Conservation (phyloP, 1,140 invertebrate species). For the Conopomorpha cramerella region DNA sequence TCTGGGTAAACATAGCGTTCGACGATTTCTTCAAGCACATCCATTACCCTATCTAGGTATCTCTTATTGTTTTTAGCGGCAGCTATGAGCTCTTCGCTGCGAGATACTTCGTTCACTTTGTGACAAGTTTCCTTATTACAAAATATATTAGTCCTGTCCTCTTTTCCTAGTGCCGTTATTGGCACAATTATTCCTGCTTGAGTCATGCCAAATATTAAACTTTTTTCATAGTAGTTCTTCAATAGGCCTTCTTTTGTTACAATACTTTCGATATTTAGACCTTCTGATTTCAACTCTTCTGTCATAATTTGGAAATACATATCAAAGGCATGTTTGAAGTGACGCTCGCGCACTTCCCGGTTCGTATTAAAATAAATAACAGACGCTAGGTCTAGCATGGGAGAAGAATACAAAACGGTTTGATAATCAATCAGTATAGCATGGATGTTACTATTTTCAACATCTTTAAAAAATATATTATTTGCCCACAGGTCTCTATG, state of each 20-base stretch:
- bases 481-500: slow-evolving; percentile 69
- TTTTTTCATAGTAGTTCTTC: slow-evolving; percentile 41
- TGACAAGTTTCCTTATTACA: slow-evolving; percentile 27
- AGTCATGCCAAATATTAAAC: slow-evolving; percentile 47
- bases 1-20: slow-evolving; percentile 38
- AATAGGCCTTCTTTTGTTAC: slow-evolving; percentile 25
- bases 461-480: slow-evolving; percentile 66
- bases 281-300: slow-evolving; percentile 31
- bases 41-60: slow-evolving; percentile 37
- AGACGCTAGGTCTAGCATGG: slow-evolving; percentile 56
- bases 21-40: slow-evolving; percentile 55
- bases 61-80: slow-evolving; percentile 31
- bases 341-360: slow-evolving; percentile 27
- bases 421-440: slow-evolving; percentile 68
- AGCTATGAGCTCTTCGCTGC: slow-evolving; percentile 49
- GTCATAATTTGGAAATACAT: slow-evolving; percentile 47
- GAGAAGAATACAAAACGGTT: slow-evolving; percentile 60
- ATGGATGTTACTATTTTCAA: slow-evolving; percentile 17
- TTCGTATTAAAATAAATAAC: slow-evolving; percentile 58
- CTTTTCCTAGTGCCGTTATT: slow-evolving; percentile 33
- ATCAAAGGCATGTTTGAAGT: slow-evolving; percentile 32
- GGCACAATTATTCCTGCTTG: slow-evolving; percentile 58
- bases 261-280: slow-evolving; percentile 25
- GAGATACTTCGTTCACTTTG: slow-evolving; percentile 38
- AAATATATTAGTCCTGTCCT: slow-evolving; percentile 31